Percentiles rank a stretch among this genome's conserved stretches.
phyloP scores from a whole-genome alignment of 1,140 invertebrate genomes.

The Paramacrobiotus metropolitanus region DNA sequence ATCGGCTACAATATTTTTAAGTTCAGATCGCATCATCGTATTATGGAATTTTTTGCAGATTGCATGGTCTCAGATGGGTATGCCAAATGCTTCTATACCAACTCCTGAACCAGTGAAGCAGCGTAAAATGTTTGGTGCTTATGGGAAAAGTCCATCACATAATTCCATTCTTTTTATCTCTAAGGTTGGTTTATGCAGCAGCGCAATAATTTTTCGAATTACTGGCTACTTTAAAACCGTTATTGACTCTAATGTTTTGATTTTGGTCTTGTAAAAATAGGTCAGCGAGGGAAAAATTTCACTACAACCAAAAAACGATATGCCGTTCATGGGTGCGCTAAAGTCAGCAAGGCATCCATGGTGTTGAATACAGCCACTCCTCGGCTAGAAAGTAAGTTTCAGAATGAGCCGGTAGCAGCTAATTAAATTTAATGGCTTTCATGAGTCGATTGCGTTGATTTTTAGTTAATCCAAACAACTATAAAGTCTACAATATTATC shows the following conservation, averaged over 20 bases:
- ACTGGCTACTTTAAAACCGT: background rate
- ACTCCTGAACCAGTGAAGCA: constrained; percentile 21
- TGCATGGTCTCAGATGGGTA: constrained; percentile 23
- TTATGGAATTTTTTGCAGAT: constrained; percentile 12
- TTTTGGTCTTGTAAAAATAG: constrained; percentile 12
- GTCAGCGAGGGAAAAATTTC: constrained; percentile 15
- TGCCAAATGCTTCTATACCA: constrained; percentile 21
- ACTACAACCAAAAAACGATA: constrained; percentile 16
- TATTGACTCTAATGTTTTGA: constrained; percentile 5
- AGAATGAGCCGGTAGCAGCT: background rate
- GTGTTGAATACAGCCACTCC: constrained; percentile 18
- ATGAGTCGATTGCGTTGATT: background rate
- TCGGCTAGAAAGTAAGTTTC: constrained; percentile 16
- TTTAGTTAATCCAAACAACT: background rate
- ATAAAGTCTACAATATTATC: background rate
- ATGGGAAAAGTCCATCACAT: constrained; percentile 17
- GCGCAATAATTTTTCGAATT: background rate
- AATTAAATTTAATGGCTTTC: background rate
- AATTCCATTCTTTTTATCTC: constrained; percentile 24
- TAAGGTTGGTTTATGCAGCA: constrained; percentile 14
- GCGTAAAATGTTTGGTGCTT: constrained; percentile 22
- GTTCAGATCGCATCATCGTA: background rate
- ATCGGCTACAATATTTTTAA: background rate
- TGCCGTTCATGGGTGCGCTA: constrained; percentile 17
- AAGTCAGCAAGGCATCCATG: constrained; percentile 18